Base-by-base conservation (phyloP, 2,797 vertebrate genomes). In the Vultur gryphus region DNA sequence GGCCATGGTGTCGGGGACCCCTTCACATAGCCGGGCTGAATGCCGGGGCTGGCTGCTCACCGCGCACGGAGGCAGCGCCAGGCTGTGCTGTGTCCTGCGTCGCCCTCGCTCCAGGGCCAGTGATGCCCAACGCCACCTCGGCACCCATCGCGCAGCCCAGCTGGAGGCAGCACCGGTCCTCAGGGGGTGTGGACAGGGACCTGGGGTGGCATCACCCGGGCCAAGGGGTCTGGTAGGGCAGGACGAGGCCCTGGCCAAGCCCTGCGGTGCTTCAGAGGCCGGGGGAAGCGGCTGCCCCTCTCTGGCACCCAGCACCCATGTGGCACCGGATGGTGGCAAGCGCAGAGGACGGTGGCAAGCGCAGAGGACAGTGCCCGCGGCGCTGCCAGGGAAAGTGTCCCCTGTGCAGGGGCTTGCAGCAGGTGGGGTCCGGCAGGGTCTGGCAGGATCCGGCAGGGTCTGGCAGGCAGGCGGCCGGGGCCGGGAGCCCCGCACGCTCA, bases 61-160 rank as follows among this genome's bases (percentile, higher is more conserved):
- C 13, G 1, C 4, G 1, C 46, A 11, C 3, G 1, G 46, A 52
- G 58, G 52, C 61, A 39, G 81, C 9, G 3, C 57, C 2, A 2
- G 51, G 59, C 76, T 61, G 46, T 29, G 85, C 83, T 31, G 0
- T 21, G 79, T 57, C 82, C 93, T 14, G 1, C 15, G 14, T 23
- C 23, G 5, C 73, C 31, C 51, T 67, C 6, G 0, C 26, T 6
- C 11, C 4, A 0, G 25, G 41, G 21, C 65, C 3, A 0, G 61
- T 1, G 5, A 23, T 69, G 70, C 33, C 69, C 58, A 1, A 3
- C 0, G 20, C 49, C 58, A 26, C 19, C 20, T 10, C 1, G 13
- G 72, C 69, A 35, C 54, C 80, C 90, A 96, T 95, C 0, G 11
- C 2, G 3, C 62, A 43, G 52, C 77, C 43, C 1, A 3, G 43